These are phyloP conservation scores for Pandion haliaetus DNA, from an alignment of 2,113 vertebrate species.

Conservation along the genomic window DNA sequence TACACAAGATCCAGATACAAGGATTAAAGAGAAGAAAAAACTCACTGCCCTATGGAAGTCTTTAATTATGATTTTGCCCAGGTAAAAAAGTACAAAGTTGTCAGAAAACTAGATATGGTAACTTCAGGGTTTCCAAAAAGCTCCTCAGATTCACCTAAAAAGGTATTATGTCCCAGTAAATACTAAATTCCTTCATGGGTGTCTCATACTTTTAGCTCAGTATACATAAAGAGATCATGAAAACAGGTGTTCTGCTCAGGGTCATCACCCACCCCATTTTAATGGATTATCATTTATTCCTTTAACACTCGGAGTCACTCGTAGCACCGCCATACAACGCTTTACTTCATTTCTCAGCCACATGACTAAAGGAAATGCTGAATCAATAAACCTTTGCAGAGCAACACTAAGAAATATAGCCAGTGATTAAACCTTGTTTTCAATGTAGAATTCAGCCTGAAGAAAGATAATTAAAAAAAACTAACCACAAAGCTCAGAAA, in stretches of 20 bases:
- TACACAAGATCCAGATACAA: neutral
- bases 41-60: neutral
- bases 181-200: neutral
- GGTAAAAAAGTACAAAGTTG: neutral
- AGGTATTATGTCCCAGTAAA: neutral
- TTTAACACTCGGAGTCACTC: accelerated
- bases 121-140: neutral
- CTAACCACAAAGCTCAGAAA: neutral
- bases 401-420: slow-evolving; percentile 18
- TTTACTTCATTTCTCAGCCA: neutral
- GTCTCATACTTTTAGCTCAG: neutral
- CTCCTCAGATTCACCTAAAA: neutral
- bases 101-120: neutral
- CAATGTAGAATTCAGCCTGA: slow-evolving; percentile 13
- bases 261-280: neutral
- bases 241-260: neutral
- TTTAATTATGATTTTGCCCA: neutral
- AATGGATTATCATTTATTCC: neutral
- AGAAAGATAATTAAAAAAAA: slow-evolving; percentile 4
- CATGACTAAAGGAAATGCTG: neutral
- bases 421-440: slow-evolving; percentile 32
- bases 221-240: neutral
- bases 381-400: slow-evolving; percentile 30
- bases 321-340: neutral
- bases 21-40: neutral